phyloP scores from a whole-genome alignment of 1,140 invertebrate genomes.

The Harlomillsia oculata region DNA sequence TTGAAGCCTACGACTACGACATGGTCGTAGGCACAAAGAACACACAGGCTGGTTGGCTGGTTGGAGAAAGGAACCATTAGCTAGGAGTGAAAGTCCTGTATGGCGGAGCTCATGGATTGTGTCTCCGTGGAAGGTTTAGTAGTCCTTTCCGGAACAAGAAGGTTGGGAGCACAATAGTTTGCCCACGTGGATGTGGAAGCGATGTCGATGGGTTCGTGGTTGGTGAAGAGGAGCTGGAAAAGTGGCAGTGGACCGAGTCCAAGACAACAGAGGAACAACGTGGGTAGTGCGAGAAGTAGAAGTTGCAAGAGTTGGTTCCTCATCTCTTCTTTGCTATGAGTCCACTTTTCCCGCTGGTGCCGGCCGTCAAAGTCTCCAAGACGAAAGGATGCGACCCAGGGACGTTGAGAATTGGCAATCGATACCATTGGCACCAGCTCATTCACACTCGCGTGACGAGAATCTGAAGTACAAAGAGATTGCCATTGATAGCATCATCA shows the following conservation, averaged over 20 bases:
- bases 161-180: not conserved
- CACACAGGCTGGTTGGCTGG: no score
- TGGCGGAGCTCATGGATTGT: no score
- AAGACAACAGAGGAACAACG: constrained; percentile 8
- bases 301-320: no score
- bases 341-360: not conserved
- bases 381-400: not conserved
- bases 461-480: constrained; percentile 15
- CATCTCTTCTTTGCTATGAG: not conserved
- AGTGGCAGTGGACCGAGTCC: constrained; percentile 3
- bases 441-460: constrained; percentile 17
- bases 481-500: constrained; percentile 7
- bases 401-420: constrained; percentile 12
- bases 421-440: constrained; percentile 16
- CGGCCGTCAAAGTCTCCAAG: not conserved
- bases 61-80: no score
- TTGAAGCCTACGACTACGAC: no score
- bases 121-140: no score
- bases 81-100: no score
- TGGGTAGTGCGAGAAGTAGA: constrained; percentile 2
- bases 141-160: no score
- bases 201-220: no score
- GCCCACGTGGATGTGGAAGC: not conserved
- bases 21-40: no score
- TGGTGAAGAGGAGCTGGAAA: constrained; percentile 2